Evolutionary conservation across 2,888 invertebrate species (phyloP).

Genomic region (Heliconius charithonia): DNA sequence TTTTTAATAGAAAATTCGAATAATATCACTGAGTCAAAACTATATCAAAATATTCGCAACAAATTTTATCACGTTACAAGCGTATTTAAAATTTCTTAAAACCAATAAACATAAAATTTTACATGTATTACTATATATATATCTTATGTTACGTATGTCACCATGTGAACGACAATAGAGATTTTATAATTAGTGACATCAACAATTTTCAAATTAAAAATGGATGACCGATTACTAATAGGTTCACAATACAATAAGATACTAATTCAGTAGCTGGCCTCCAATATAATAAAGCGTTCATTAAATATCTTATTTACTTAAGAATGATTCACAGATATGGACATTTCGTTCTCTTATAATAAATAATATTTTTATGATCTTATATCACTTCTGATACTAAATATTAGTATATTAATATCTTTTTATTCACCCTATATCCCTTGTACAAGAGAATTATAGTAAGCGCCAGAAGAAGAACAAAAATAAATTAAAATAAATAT

Average conservation of each 20-base stretch:
- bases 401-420: background rate
- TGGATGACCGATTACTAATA: constrained; percentile 6
- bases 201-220: constrained; percentile 37
- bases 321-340: constrained; percentile 45
- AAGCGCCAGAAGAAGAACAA: constrained; percentile 4
- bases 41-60: constrained; percentile 42
- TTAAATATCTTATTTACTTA: constrained; percentile 41
- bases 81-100: constrained; percentile 51
- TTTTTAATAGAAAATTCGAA: constrained; percentile 27
- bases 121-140: constrained; percentile 20
- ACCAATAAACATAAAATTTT: constrained; percentile 44
- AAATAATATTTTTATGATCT: constrained; percentile 14
- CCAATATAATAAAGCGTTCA: constrained; percentile 44
- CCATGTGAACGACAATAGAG: constrained; percentile 38
- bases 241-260: background rate
- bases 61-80: constrained; percentile 50
- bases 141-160: constrained; percentile 31
- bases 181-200: constrained; percentile 18
- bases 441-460: constrained; percentile 3
- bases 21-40: constrained; percentile 18
- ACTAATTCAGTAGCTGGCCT: constrained; percentile 9
- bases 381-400: constrained; percentile 12
- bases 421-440: constrained; percentile 12
- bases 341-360: constrained; percentile 40
- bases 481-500: background rate